A percentile compares a stretch with the other conserved stretches of the same genome.
Evolutionary conservation across 2,888 invertebrate genomes (phyloP).

Genomic region (Tribolium freemani): DNA sequence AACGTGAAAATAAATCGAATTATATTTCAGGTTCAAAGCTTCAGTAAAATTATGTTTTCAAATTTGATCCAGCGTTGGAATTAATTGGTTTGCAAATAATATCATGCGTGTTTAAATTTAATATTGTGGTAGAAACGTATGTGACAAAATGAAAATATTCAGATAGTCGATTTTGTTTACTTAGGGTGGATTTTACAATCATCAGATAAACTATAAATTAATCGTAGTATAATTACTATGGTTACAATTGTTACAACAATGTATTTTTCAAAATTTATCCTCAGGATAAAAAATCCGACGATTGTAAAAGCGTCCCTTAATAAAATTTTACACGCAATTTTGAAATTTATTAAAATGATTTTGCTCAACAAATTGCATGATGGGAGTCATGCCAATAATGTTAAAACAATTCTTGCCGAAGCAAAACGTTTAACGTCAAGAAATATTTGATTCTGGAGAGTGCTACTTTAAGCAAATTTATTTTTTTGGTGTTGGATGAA

Average conservation of each 20-base stretch:
- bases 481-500: conserved; percentile 7
- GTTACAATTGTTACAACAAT: too few relatives aligned
- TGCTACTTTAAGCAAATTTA: too few relatives aligned
- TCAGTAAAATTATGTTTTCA: conserved; percentile 7
- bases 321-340: conserved; percentile 5
- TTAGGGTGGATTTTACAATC: too few relatives aligned
- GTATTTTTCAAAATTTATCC: too few relatives aligned
- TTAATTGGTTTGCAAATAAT: conserved; percentile 17
- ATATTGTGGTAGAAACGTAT: conserved; percentile 7
- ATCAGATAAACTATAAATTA: too few relatives aligned
- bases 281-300: too few relatives aligned
- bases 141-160: conserved; percentile 23
- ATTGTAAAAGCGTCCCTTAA: too few relatives aligned
- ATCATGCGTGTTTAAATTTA: conserved; percentile 19
- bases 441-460: conserved; percentile 10
- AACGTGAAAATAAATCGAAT: neutral
- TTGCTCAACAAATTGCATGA: too few relatives aligned
- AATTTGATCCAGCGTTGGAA: conserved; percentile 16
- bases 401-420: too few relatives aligned
- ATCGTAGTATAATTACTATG: too few relatives aligned
- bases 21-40: conserved; percentile 4
- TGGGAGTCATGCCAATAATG: too few relatives aligned
- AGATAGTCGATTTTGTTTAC: neutral
- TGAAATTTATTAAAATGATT: neutral
- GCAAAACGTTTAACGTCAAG: conserved; percentile 16